Evolutionary conservation across 1,140 invertebrate species (phyloP), one percentile per base, ranked within the genome.

Genomic region (Venustaconcha ellipsiformis): DNA sequence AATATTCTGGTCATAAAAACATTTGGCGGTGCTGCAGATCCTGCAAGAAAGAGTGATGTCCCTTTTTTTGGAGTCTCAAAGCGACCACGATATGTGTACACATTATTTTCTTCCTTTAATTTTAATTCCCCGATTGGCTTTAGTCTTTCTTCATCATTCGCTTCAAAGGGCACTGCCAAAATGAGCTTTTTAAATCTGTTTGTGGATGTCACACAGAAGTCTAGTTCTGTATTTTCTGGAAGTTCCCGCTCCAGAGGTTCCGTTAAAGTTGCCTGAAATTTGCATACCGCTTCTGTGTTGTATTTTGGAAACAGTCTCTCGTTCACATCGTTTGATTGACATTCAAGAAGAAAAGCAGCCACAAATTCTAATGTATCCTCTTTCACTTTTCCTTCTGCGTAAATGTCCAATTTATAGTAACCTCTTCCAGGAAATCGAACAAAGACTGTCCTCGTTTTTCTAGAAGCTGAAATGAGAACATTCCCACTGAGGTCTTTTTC

Each of bases 1-100:
- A 72, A 77, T 55, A 77, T 20, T 14, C 75, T 64, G 57, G 70
- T 77, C 75, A 70, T 72, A 59, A 77, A 77, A 14, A 77, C 75
- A 63, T 77, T 77, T n/a, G 75, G 75, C 13, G 75, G 75, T 18
- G 75, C 75, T 18, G 75, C 68, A 6, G 69, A 72, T 14, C 75
- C 75, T 6, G 75, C 72, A 23, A 77, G 26, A 18, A 63, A 72
- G 57, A 77, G 20, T 4, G 69, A 23, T 55, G 72, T 66, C 62
- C 75, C 75, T 30, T 64, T 65, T 14, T 65, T 66, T 62, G 75
- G 75, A 14, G 75, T 77, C 30, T 62, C 67, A 13, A 77, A 63
- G 17, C 67, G 55, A 56, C 55, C 63, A 23, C 57, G 57, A 72
- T 72, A 77, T 37, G 67, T 30, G 30, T 68, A 63, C 20, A 65